A percentile compares a stretch with the other conserved stretches of the same genome.
Evolutionary conservation across 2,888 invertebrate species (phyloP).

Genomic region (Girardia tigrina): DNA sequence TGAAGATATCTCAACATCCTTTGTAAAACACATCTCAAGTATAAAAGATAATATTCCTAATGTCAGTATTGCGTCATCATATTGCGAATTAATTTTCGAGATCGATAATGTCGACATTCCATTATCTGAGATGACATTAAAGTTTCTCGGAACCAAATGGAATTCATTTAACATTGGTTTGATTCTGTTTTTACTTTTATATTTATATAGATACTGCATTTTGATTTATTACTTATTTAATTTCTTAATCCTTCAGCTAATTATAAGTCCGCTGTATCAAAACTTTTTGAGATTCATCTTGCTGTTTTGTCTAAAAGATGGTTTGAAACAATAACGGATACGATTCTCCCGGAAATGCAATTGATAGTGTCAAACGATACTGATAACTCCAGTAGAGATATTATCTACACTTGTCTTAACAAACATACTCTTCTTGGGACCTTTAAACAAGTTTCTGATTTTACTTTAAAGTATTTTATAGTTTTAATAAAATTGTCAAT

Average conservation of each 20-base stretch:
- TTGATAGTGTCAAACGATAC: background rate
- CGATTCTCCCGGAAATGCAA: background rate
- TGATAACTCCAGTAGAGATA: background rate
- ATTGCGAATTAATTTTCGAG: background rate
- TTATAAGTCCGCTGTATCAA: background rate
- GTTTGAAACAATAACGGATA: background rate
- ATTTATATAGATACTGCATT: too few relatives aligned
- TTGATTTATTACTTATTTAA: background rate
- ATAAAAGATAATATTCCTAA: background rate
- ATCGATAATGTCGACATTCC: background rate
- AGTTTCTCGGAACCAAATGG: background rate
- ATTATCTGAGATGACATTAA: background rate
- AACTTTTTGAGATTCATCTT: slow-evolving; percentile 13
- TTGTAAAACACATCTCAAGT: background rate
- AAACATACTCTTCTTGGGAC: background rate
- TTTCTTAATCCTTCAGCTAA: background rate
- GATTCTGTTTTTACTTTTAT: background rate
- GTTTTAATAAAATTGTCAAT: too few relatives aligned
- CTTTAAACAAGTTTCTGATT: background rate
- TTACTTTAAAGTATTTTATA: background rate
- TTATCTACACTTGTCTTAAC: background rate
- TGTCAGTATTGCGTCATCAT: background rate
- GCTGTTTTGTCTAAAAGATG: background rate
- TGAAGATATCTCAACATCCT: background rate
- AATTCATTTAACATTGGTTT: background rate